Evolutionary conservation across 2,113 vertebrate species (phyloP), one percentile per base, ranked within the genome.

Genomic region (Actenoides hombroni): DNA sequence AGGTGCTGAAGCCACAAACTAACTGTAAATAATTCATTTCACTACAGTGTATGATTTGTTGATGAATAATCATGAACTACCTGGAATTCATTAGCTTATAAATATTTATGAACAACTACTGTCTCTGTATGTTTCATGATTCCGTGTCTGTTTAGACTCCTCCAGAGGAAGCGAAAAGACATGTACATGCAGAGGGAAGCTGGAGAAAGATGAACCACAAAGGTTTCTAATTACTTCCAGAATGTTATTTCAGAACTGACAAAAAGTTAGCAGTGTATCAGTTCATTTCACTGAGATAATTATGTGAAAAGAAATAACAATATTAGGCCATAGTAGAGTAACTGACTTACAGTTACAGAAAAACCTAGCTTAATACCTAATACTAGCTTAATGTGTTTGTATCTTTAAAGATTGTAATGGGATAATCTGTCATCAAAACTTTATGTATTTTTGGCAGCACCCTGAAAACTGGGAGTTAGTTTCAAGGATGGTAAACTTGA

Each of bases 11-110:
- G 59, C 56, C n/a, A 73, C 95, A 97, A 96, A 93, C 78, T 97
- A 96, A 94, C 80, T 81, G 81, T 95, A 88, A 97, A 97, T 97
- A 94, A 97, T 97, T 95, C 51, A 97, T 95, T 83, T 84, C 70
- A 76, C 82, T 90, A 23, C 12, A 89, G 16, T 84, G 56, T 94
- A 85, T 92, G 74, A 93, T 91, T 74, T 89, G 31, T 75, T 97
- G 68, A 96, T 98, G 96, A 97, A 98, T 97, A 97, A 96, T 96
- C 95, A 97, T 98, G 88, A 95, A 89, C 63, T 93, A 94, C 92
- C 89, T 97, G 96, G 88, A 95, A 95, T 97, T 97, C 92, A 90
- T 95, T 96, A 94, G 57, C 40, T 93, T 75, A 94, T 97, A 74
- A 97, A 97, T 97, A 96, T 97, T 96, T 94, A 96, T 98, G 53